These are phyloP conservation scores for Trididemnum miniatum DNA, from an alignment of 23 tunicate genomes.

Conservation along the genomic window DNA sequence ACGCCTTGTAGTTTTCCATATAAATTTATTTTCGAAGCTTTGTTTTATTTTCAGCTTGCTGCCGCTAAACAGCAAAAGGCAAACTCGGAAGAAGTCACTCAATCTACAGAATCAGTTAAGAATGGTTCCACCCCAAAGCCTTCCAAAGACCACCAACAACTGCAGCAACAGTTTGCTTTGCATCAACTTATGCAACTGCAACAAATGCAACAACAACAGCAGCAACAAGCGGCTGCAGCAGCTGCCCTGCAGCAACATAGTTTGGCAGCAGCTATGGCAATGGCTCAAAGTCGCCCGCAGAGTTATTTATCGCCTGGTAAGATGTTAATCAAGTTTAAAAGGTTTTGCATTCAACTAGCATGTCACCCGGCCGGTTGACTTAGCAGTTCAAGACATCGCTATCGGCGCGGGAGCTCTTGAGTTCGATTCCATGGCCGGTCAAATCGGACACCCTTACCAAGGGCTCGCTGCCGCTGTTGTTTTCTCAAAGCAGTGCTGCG, in stretches of 20 bases:
- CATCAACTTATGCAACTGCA: slow-evolving; percentile 95
- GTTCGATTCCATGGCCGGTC: too few species aligned
- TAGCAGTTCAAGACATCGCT: too few species aligned
- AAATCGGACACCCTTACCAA: too few species aligned
- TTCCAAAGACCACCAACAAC: slow-evolving; percentile 44
- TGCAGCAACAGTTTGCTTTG: slow-evolving; percentile 83
- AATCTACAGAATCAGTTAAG: background rate
- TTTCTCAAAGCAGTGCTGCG: too few species aligned
- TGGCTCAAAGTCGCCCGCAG: slow-evolving; percentile 66
- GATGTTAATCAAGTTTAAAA: too few species aligned
- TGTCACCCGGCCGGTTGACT: too few species aligned
- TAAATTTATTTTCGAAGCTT: background rate
- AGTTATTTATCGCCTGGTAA: slow-evolving; percentile 4
- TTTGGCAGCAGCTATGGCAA: slow-evolving; percentile 77
- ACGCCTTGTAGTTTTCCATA: background rate
- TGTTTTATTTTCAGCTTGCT: slow-evolving; percentile 42
- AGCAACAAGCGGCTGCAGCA: slow-evolving; percentile 81
- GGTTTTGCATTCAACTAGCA: too few species aligned
- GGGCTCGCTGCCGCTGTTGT: too few species aligned
- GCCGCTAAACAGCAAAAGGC: slow-evolving; percentile 55
- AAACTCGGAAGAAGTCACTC: slow-evolving; percentile 4
- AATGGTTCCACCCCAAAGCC: slow-evolving; percentile 5
- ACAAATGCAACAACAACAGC: slow-evolving; percentile 81
- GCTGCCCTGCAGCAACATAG: slow-evolving; percentile 69
- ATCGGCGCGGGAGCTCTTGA: too few species aligned